Conservation (phyloP, 1,140 invertebrate species). For the Gonatopus flavifemur region DNA sequence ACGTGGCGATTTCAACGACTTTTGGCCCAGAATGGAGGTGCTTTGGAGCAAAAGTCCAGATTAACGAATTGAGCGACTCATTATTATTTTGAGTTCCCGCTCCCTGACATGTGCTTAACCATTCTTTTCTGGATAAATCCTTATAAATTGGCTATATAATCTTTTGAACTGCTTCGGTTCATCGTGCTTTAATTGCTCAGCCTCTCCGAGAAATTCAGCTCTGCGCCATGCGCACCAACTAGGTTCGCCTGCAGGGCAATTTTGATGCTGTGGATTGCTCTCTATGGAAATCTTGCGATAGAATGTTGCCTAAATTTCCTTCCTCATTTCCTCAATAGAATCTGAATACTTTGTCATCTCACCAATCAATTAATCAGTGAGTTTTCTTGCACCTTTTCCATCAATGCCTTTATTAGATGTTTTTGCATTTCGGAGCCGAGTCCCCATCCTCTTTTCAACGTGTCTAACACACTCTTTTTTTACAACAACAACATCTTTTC, state of each 20-base stretch:
- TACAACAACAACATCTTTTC: conserved; percentile 10
- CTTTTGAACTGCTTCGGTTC: neutral
- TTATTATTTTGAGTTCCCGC: conserved; percentile 22
- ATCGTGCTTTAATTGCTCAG: neutral
- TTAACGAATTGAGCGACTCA: conserved; percentile 26
- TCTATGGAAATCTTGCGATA: conserved; percentile 22
- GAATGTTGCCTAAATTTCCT: conserved; percentile 8
- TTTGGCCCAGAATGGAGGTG: conserved; percentile 11
- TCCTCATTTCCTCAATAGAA: neutral
- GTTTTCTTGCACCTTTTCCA: no score
- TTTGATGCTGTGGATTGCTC: conserved; percentile 16
- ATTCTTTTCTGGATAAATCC: conserved; percentile 15
- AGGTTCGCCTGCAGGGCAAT: conserved; percentile 15
- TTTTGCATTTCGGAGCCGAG: conserved; percentile 7
- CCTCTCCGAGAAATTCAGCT: conserved; percentile 2
- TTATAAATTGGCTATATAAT: conserved; percentile 12
- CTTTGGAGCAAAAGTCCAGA: conserved; percentile 29
- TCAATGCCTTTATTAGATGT: no score
- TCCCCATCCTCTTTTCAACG: conserved; percentile 20
- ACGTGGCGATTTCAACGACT: conserved; percentile 7
- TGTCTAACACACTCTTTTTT: no score
- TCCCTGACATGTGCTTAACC: conserved; percentile 13
- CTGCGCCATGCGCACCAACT: conserved; percentile 16
- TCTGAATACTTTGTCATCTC: no score
- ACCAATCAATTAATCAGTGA: conserved; percentile 28